phyloP scores from a whole-genome alignment of 2,113 vertebrate species.

The Tenrec ecaudatus region DNA sequence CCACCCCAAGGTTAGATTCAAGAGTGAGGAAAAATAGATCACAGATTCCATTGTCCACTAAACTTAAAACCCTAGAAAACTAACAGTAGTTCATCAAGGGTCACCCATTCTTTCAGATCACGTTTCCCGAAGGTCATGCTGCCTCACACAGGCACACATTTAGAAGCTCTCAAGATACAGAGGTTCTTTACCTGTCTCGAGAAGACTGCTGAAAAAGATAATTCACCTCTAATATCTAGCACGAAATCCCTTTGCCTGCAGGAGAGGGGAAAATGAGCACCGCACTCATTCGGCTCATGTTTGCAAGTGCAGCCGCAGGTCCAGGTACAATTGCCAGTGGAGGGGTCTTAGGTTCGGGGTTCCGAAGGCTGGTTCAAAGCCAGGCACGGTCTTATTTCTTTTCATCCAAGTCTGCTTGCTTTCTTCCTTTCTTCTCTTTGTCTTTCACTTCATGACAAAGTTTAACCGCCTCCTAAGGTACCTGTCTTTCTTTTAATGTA shows the following conservation, averaged over 20 bases:
- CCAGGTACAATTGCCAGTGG: not conserved
- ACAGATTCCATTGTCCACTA: slow-evolving; percentile 43
- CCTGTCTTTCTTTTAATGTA: not conserved
- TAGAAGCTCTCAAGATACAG: not conserved
- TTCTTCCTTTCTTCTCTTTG: too few relatives aligned
- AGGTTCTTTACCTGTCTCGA: not conserved
- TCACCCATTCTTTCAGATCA: not conserved
- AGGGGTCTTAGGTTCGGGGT: accelerated
- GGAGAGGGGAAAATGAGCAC: not conserved
- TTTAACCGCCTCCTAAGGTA: not conserved
- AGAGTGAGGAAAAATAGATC: slow-evolving; percentile 13
- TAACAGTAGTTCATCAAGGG: not conserved
- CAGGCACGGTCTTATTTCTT: not conserved
- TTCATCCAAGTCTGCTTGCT: too few relatives aligned
- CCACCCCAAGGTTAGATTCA: slow-evolving; percentile 32
- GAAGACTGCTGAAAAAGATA: slow-evolving; percentile 50
- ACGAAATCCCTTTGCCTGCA: not conserved
- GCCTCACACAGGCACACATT: not conserved
- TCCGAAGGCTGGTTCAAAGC: not conserved
- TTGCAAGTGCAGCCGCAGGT: not conserved
- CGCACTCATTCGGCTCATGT: not conserved
- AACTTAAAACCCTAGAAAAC: slow-evolving; percentile 11
- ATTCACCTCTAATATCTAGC: slow-evolving; percentile 11
- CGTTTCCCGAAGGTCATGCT: not conserved
- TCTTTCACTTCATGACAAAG: not conserved